Percentiles rank a stretch among this genome's conserved stretches.
These are phyloP conservation scores for Amphiduros pacificus DNA, from an alignment of 2,888 invertebrate species.

Conservation along the genomic window DNA sequence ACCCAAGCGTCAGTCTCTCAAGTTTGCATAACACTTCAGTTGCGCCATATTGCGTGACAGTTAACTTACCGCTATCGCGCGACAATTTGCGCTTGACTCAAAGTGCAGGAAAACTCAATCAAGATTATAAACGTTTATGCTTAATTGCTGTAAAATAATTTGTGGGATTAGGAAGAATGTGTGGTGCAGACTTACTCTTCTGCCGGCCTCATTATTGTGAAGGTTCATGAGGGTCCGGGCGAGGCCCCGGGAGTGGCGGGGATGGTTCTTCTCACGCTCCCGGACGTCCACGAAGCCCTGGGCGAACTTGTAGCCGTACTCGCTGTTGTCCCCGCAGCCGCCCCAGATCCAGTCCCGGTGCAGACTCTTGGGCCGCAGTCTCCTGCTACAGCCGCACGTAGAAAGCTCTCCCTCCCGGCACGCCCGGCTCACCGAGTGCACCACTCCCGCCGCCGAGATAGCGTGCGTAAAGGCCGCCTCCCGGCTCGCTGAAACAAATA, in stretches of 20 bases:
- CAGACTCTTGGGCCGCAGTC: constrained; percentile 78
- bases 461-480: constrained; percentile 67
- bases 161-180: no score
- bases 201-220: constrained; percentile 97
- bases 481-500: constrained; percentile 42
- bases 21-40: not conserved
- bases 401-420: constrained; percentile 88
- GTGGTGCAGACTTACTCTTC: constrained; percentile 73
- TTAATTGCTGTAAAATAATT: no score
- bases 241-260: constrained; percentile 77
- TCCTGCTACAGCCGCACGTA: constrained; percentile 87
- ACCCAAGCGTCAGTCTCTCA: not conserved
- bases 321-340: constrained; percentile 95
- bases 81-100: no score
- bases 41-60: not conserved
- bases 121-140: no score
- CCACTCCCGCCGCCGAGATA: constrained; percentile 70
- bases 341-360: constrained; percentile 96
- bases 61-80: no score
- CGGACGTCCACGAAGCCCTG: constrained; percentile 91
- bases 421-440: constrained; percentile 83
- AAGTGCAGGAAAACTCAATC: no score
- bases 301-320: constrained; percentile 82
- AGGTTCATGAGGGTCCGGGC: constrained; percentile 92
- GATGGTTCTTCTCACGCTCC: constrained; percentile 76